A percentile compares a stretch with the other conserved stretches of the same genome.
Conservation (phyloP, 1,140 invertebrate genomes). For the Bombus sylvicola region DNA sequence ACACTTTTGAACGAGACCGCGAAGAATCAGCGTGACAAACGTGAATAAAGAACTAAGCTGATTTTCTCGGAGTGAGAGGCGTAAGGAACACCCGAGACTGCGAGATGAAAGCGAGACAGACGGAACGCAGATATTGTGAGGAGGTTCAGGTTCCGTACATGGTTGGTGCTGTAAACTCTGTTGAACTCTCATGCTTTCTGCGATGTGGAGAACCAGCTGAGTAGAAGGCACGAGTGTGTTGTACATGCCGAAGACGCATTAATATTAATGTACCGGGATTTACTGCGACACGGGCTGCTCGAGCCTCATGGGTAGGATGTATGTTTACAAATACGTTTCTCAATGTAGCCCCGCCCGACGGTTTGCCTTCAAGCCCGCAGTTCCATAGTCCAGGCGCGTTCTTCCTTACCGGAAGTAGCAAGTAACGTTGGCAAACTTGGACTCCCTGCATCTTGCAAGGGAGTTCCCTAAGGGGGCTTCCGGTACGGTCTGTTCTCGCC, state of each 20-base stretch:
- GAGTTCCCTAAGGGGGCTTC: slow-evolving; percentile 49
- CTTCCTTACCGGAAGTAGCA: slow-evolving; percentile 64
- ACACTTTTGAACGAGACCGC: background rate
- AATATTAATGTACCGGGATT: slow-evolving; percentile 78
- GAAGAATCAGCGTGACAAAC: background rate
- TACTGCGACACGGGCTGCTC: slow-evolving; percentile 71
- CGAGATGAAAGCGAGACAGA: background rate
- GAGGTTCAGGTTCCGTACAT: slow-evolving; percentile 50
- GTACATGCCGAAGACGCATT: slow-evolving; percentile 76
- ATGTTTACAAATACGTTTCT: slow-evolving; percentile 74
- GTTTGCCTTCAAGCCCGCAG: background rate
- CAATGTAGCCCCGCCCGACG: slow-evolving; percentile 32
- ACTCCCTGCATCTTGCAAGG: slow-evolving; percentile 54
- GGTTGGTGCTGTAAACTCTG: slow-evolving; percentile 63
- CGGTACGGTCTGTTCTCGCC: slow-evolving; percentile 37
- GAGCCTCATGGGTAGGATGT: slow-evolving; percentile 62
- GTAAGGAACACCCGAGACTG: background rate
- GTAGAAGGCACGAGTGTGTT: slow-evolving; percentile 20
- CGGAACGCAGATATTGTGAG: slow-evolving; percentile 55
- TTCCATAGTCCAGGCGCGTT: slow-evolving; percentile 28
- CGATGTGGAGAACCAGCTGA: slow-evolving; percentile 39
- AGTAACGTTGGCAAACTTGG: slow-evolving; percentile 62
- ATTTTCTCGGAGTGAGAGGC: background rate
- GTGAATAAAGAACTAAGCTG: background rate
- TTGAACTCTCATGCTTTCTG: slow-evolving; percentile 65